Evolutionary conservation across 2,888 invertebrate genomes (phyloP), one percentile per base, ranked within the genome.

Genomic region (Nasonia oneida): DNA sequence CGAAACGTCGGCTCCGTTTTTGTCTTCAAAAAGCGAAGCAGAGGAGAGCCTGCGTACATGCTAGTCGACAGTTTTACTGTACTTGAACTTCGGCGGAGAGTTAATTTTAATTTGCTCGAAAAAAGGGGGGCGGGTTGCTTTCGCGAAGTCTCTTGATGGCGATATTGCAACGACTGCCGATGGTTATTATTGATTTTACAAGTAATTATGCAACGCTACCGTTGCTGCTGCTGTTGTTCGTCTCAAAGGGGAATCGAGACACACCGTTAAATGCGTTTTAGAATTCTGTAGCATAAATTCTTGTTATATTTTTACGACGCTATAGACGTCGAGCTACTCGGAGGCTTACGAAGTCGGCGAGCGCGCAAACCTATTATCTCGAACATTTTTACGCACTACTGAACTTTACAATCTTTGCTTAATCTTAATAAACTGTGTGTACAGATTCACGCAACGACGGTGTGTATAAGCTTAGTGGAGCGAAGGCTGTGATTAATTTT

Each of bases 51-150:
- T n/a, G 42, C 42, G 39, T 15, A 29, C 29, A 29, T 29, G 29
- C 1, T 73, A 29, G 29, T 15, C 75, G 29, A 15, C 57, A 39
- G 15, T 76, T 76, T 42, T 77, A n/a, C 42, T 70, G 76, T 67
- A 76, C 75, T 82, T 67, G 82, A 82, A 83, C 76, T 73, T 83
- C 33, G 23, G 12, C 6, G 29, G 64, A 37, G 74, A 61, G 61
- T 42, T 67, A 67, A 67, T 67, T 67, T 33, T 67, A 33, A 67
- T 67, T 33, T 33, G 67, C 3, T 29, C n/a, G 57, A 29, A 67
- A 67, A 67, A 64, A 67, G 15, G 33, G 67, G 3, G 67, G 23
- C 23, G 23, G 14, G 3, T 67, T 3, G 15, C 18, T 5, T n/a
- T 57, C n/a, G n/a, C 29, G 29, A 18, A 4, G n/a, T 3, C 57